phyloP scores from a whole-genome alignment of 1,140 invertebrate genomes.

The Teleopsis dalmanni region DNA sequence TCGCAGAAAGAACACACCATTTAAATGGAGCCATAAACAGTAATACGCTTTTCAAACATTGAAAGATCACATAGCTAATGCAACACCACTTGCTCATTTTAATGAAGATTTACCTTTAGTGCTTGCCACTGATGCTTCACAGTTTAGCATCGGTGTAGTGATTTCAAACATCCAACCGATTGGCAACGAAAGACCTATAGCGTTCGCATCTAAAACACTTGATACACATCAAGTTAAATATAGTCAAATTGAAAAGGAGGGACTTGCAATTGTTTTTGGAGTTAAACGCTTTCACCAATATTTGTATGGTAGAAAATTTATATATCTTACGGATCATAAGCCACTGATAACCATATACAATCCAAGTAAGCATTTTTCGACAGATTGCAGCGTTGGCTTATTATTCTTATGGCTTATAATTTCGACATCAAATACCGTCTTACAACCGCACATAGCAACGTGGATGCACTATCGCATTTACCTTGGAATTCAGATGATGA shows the following conservation, averaged over 20 bases:
- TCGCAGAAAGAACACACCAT: conserved; percentile 5
- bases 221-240: conserved; percentile 22
- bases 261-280: conserved; percentile 44
- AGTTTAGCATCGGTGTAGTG: conserved; percentile 46
- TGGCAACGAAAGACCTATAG: conserved; percentile 25
- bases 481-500: conserved; percentile 5
- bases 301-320: conserved; percentile 29
- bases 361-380: conserved; percentile 15
- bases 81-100: not conserved
- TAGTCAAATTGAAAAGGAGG: conserved; percentile 40
- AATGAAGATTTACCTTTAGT: conserved; percentile 13
- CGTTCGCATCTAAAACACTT: conserved; percentile 13
- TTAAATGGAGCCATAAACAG: conserved; percentile 19
- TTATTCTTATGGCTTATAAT: conserved; percentile 10
- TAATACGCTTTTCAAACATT: not conserved
- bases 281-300: conserved; percentile 45
- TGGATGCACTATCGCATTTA: conserved; percentile 1
- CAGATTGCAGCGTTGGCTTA: conserved; percentile 11
- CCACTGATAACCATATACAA: conserved; percentile 39
- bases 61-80: not conserved
- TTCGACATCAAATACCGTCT: conserved; percentile 10
- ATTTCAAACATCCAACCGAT: conserved; percentile 42
- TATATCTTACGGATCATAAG: conserved; percentile 46
- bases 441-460: conserved; percentile 9
- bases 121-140: conserved; percentile 47